Conservation (phyloP, 1,140 invertebrate species). For the Orussus abietinus region DNA sequence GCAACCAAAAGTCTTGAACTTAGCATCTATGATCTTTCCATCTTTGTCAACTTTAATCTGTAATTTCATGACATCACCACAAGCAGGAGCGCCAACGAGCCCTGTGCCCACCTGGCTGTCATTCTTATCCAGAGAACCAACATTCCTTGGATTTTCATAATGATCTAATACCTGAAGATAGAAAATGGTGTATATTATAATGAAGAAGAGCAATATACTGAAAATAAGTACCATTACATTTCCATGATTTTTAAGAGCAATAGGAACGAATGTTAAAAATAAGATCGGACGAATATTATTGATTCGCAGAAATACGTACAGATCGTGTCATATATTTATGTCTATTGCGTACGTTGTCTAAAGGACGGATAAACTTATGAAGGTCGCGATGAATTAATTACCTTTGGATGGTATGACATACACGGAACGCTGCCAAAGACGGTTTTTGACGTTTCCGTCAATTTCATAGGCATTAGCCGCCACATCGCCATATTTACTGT, state of each 20-base stretch:
- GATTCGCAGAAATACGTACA: background rate
- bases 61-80: slow-evolving; percentile 99
- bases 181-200: slow-evolving; percentile 4
- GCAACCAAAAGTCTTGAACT: slow-evolving; percentile 99
- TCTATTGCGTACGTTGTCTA: slow-evolving; percentile 6
- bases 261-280: slow-evolving; percentile 9
- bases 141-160: slow-evolving; percentile 99
- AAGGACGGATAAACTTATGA: slow-evolving; percentile 1
- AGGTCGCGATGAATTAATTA: slow-evolving; percentile 22
- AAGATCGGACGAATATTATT: slow-evolving; percentile 3
- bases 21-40: slow-evolving; percentile 98
- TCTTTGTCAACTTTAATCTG: slow-evolving; percentile 92
- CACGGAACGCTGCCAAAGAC: slow-evolving; percentile 39
- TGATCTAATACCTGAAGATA: slow-evolving; percentile 88
- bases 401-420: slow-evolving; percentile 51
- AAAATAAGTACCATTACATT: slow-evolving; percentile 9
- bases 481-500: slow-evolving; percentile 50
- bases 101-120: slow-evolving; percentile 94
- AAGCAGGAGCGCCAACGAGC: slow-evolving; percentile 96
- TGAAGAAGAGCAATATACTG: background rate
- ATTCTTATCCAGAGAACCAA: slow-evolving; percentile 95
- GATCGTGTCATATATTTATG: slow-evolving; percentile 13
- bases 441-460: slow-evolving; percentile 33
- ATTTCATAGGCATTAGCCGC: slow-evolving; percentile 32
- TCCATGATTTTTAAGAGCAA: background rate